Conservation (phyloP, 2,888 invertebrate species). For the Bibio marci region DNA sequence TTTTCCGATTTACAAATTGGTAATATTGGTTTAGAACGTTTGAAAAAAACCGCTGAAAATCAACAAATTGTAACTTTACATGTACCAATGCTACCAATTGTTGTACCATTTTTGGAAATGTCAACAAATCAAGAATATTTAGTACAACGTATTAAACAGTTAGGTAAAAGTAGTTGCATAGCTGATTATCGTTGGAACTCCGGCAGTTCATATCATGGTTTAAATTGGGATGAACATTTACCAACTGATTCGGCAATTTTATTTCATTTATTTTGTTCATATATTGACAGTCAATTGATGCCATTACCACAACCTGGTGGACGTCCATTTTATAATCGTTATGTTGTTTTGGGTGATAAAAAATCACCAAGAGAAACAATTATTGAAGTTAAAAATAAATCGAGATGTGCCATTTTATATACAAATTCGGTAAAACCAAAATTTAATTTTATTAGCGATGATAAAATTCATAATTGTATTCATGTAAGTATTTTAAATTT, state of each 20-base stretch:
- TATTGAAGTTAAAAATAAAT: slow-evolving; percentile 24
- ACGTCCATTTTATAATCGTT: slow-evolving; percentile 38
- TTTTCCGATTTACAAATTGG: slow-evolving; percentile 48
- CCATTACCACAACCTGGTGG: slow-evolving; percentile 47
- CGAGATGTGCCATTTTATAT: slow-evolving; percentile 26
- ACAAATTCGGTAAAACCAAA: slow-evolving; percentile 25
- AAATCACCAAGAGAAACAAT: slow-evolving; percentile 25
- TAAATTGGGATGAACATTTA: slow-evolving; percentile 63
- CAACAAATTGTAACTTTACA: slow-evolving; percentile 24
- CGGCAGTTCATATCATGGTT: slow-evolving; percentile 53
- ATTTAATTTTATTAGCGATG: slow-evolving; percentile 34
- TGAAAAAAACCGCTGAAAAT: slow-evolving; percentile 52
- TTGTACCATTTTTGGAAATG: slow-evolving; percentile 68
- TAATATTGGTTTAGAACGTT: slow-evolving; percentile 49
- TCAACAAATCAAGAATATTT: slow-evolving; percentile 75
- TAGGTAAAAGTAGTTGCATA: slow-evolving; percentile 71
- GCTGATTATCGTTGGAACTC: slow-evolving; percentile 78
- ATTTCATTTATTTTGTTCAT: slow-evolving; percentile 69
- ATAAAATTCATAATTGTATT: slow-evolving; percentile 46
- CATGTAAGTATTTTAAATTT: slow-evolving; percentile 41
- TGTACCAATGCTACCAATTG: slow-evolving; percentile 28
- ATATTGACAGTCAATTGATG: slow-evolving; percentile 68
- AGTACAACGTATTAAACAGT: slow-evolving; percentile 58
- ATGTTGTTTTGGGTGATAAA: slow-evolving; percentile 29
- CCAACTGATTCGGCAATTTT: slow-evolving; percentile 79